Percentiles rank a stretch among this genome's conserved stretches.
phyloP scores from a whole-genome alignment of 2,888 invertebrate species.

The Drosophila infuscata region DNA sequence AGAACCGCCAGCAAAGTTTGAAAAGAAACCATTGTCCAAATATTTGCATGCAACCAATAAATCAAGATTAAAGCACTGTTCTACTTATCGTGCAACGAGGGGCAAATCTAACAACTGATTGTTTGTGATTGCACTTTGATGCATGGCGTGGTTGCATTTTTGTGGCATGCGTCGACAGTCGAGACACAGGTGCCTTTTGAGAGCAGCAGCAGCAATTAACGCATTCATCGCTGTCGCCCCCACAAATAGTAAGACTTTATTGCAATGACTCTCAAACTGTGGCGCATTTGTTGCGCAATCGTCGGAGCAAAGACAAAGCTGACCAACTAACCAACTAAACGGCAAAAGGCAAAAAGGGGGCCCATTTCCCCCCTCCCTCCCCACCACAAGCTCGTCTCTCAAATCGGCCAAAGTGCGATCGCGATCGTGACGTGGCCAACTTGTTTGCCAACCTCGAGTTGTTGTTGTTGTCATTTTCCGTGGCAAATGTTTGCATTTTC shows the following conservation, averaged over 20 bases:
- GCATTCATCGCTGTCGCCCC: slow-evolving; percentile 61
- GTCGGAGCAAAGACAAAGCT: slow-evolving; percentile 61
- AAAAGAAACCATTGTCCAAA: slow-evolving; percentile 67
- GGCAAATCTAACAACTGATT: background rate
- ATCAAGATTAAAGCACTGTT: slow-evolving; percentile 73
- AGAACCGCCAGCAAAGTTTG: slow-evolving; percentile 14
- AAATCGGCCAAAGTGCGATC: slow-evolving; percentile 75
- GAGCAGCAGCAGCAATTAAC: slow-evolving; percentile 59
- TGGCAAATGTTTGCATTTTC: slow-evolving; percentile 63
- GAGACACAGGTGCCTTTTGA: slow-evolving; percentile 40
- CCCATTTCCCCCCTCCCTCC: background rate
- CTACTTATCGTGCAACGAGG: slow-evolving; percentile 55
- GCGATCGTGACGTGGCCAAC: slow-evolving; percentile 82
- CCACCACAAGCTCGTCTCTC: slow-evolving; percentile 26
- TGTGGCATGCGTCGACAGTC: slow-evolving; percentile 70
- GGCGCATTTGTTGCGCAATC: slow-evolving; percentile 63
- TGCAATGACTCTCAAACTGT: slow-evolving; percentile 57
- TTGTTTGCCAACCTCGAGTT: slow-evolving; percentile 63
- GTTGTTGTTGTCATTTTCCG: slow-evolving; percentile 27
- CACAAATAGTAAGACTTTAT: slow-evolving; percentile 25
- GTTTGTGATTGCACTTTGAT: slow-evolving; percentile 21
- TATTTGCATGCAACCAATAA: slow-evolving; percentile 72
- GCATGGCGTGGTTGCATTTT: slow-evolving; percentile 40
- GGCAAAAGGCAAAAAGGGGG: slow-evolving; percentile 26
- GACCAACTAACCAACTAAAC: slow-evolving; percentile 79